Percentiles rank a stretch among this genome's conserved stretches.
phyloP scores from a whole-genome alignment of 2,797 vertebrate genomes.

The Acrossocheilus fasciatus region DNA sequence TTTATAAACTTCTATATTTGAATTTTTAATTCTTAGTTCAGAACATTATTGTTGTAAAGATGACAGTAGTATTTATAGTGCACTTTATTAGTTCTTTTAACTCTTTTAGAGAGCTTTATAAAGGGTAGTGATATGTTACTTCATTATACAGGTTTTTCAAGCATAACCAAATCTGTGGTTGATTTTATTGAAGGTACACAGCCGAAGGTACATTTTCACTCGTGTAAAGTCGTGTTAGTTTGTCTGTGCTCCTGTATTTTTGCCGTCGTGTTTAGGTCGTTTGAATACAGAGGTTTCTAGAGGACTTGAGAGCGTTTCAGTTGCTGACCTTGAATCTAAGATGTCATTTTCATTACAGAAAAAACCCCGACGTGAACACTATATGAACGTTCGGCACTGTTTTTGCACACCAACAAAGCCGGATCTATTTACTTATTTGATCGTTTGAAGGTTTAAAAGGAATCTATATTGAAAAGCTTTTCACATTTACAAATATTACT shows the following conservation, averaged over 20 bases:
- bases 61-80: conserved; percentile 75
- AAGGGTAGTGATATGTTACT: conserved; percentile 64
- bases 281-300: conserved; percentile 58
- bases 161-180: conserved; percentile 59
- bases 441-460: conserved; percentile 38
- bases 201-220: conserved; percentile 57
- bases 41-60: conserved; percentile 71
- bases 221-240: conserved; percentile 61
- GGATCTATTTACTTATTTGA: conserved; percentile 26
- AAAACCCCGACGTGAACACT: conserved; percentile 55
- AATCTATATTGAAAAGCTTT: conserved; percentile 38
- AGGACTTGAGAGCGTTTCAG: conserved; percentile 60
- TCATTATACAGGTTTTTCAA: conserved; percentile 64
- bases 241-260: conserved; percentile 64
- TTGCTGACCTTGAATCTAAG: conserved; percentile 53
- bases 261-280: conserved; percentile 63
- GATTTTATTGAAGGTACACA: conserved; percentile 68
- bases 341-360: conserved; percentile 50
- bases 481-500: conserved; percentile 47
- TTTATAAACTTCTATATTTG: conserved; percentile 72
- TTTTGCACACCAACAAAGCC: conserved; percentile 46
- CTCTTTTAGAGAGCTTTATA: conserved; percentile 69
- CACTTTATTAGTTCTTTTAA: conserved; percentile 72
- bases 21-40: conserved; percentile 70
- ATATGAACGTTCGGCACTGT: conserved; percentile 46